Conservation (phyloP, 2,113 vertebrate species). For the Odocoileus hemionus region DNA sequence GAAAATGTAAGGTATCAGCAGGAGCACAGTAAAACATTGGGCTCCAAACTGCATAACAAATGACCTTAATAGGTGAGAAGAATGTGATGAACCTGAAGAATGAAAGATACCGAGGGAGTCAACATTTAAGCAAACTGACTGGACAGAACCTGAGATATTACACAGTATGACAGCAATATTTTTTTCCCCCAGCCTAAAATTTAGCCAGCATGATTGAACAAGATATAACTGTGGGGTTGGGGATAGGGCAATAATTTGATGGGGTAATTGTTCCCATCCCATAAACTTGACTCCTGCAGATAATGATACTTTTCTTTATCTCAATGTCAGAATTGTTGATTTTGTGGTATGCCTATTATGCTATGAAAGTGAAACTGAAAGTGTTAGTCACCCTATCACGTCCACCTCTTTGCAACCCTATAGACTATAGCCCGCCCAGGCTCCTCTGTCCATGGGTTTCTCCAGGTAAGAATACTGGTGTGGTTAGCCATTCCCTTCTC, state of each 20-base stretch:
- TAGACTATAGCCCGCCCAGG: accelerated
- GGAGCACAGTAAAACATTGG: not conserved
- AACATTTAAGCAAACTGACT: not conserved
- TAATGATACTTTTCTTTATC: not conserved
- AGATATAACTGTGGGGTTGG: not conserved
- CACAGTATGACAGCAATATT: not conserved
- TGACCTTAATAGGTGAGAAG: not conserved
- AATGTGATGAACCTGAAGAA: not conserved
- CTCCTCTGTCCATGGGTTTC: not conserved
- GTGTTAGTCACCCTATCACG: not conserved
- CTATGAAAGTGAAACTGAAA: not conserved
- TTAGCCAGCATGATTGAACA: not conserved
- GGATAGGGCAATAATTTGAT: not conserved
- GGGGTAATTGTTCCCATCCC: not conserved
- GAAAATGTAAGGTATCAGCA: not conserved
- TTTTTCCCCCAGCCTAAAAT: not conserved
- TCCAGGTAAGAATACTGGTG: not conserved
- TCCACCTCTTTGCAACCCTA: not conserved
- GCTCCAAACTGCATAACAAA: not conserved
- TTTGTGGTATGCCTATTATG: not conserved
- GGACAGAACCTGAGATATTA: not conserved
- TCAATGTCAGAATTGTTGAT: not conserved
- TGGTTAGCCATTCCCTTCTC: not conserved
- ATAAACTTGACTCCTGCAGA: not conserved
- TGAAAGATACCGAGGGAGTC: not conserved